Percentiles rank a stretch among this genome's conserved stretches.
Evolutionary conservation across 2,888 invertebrate genomes (phyloP).

Genomic region (Acanthococcus lagerstroemiae): DNA sequence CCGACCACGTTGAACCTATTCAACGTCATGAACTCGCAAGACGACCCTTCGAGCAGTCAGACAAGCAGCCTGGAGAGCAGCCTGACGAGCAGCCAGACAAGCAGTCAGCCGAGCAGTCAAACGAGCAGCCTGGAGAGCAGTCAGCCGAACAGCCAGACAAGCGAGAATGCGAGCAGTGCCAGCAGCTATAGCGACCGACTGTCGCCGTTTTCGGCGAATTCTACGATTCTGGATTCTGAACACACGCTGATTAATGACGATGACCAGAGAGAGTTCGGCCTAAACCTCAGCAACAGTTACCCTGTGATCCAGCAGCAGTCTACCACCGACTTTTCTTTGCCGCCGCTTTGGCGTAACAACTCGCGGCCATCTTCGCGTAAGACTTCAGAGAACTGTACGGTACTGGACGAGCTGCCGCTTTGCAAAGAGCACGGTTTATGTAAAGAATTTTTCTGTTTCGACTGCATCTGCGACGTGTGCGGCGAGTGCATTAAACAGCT

Average conservation of each 20-base stretch:
- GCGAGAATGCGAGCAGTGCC: too few relatives aligned
- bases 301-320: too few relatives aligned
- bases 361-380: conserved; percentile 3
- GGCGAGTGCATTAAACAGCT: conserved; percentile 7
- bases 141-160: too few relatives aligned
- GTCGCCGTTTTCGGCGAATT: conserved; percentile 1
- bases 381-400: conserved; percentile 17
- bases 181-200: conserved; percentile 7
- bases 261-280: conserved; percentile 3
- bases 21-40: too few relatives aligned
- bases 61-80: too few relatives aligned
- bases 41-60: too few relatives aligned
- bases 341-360: background rate
- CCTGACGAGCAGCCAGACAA: background rate
- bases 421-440: conserved; percentile 18
- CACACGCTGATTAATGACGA: conserved; percentile 6
- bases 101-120: background rate
- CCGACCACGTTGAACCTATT: too few relatives aligned
- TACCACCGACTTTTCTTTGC: too few relatives aligned
- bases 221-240: background rate
- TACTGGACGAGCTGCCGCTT: conserved; percentile 12
- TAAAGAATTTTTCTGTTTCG: conserved; percentile 21
- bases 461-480: conserved; percentile 16
- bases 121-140: too few relatives aligned
- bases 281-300: too few relatives aligned